Percentiles rank a stretch among this genome's conserved stretches.
phyloP scores from a whole-genome alignment of 2,888 invertebrate species.

The Sisyra nigra region DNA sequence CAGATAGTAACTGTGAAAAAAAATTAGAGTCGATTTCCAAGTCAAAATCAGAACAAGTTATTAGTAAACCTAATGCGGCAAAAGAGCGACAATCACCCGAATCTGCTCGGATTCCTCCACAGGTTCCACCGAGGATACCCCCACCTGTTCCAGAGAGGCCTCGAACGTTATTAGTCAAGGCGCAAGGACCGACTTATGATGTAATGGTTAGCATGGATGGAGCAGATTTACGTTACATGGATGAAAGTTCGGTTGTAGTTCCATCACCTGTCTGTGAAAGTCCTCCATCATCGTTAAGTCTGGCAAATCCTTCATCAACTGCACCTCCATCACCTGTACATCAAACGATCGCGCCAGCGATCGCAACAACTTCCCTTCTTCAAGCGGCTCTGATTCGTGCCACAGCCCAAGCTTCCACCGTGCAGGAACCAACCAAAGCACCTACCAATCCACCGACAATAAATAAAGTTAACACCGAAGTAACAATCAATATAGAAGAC shows the following conservation, averaged over 20 bases:
- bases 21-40: constrained; percentile 22
- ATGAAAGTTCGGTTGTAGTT: constrained; percentile 72
- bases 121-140: constrained; percentile 22
- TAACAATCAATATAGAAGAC: constrained; percentile 41
- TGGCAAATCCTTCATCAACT: constrained; percentile 32
- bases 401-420: constrained; percentile 35
- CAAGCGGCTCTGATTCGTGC: constrained; percentile 60
- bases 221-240: constrained; percentile 81
- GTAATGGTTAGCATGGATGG: constrained; percentile 64
- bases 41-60: constrained; percentile 28
- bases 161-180: constrained; percentile 34
- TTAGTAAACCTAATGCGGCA: constrained; percentile 3
- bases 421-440: constrained; percentile 16
- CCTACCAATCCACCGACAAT: constrained; percentile 19
- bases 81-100: constrained; percentile 17
- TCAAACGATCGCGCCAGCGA: constrained; percentile 27
- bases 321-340: constrained; percentile 40
- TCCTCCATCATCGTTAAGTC: constrained; percentile 49
- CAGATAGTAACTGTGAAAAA: constrained; percentile 28
- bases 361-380: constrained; percentile 46
- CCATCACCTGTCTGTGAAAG: constrained; percentile 67
- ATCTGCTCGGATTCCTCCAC: constrained; percentile 13
- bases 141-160: constrained; percentile 36
- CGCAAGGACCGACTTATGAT: constrained; percentile 51
- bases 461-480: constrained; percentile 55